A percentile compares a stretch with the other conserved stretches of the same genome.
Evolutionary conservation across 2,888 invertebrate genomes (phyloP).

Genomic region (Xestoiulus laeticollis): DNA sequence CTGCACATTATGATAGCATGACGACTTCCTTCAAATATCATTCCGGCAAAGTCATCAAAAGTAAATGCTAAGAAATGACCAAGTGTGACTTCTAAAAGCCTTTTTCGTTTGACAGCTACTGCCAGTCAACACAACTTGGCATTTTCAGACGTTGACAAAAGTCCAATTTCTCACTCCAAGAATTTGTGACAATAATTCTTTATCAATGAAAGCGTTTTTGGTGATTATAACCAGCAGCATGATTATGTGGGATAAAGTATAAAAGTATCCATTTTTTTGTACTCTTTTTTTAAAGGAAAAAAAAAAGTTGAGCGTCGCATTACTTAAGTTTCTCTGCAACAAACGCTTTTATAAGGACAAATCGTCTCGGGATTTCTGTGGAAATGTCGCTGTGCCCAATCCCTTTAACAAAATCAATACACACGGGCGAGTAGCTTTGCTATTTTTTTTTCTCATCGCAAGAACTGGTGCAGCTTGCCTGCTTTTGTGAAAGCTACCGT

Average conservation of each 20-base stretch:
- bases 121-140: neutral
- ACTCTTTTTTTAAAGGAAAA: neutral
- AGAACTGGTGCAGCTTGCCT: neutral
- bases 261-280: neutral
- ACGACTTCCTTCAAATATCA: too few species aligned
- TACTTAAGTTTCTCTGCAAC: neutral
- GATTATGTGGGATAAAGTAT: neutral
- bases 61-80: too few species aligned
- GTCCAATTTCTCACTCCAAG: neutral
- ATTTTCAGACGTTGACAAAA: neutral
- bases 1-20: too few species aligned
- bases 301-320: neutral
- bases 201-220: neutral
- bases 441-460: neutral
- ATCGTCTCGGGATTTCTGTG: conserved; percentile 14
- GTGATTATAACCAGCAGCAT: neutral
- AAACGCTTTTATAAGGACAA: neutral
- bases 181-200: too few species aligned
- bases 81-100: too few species aligned
- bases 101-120: neutral
- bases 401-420: conserved; percentile 35
- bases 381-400: conserved; percentile 2
- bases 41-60: neutral
- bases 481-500: conserved; percentile 1
- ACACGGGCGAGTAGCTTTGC: neutral